Evolutionary conservation across 2,113 vertebrate genomes (phyloP), one percentile per base, ranked within the genome.

Genomic region (Amblyornis subalaris): DNA sequence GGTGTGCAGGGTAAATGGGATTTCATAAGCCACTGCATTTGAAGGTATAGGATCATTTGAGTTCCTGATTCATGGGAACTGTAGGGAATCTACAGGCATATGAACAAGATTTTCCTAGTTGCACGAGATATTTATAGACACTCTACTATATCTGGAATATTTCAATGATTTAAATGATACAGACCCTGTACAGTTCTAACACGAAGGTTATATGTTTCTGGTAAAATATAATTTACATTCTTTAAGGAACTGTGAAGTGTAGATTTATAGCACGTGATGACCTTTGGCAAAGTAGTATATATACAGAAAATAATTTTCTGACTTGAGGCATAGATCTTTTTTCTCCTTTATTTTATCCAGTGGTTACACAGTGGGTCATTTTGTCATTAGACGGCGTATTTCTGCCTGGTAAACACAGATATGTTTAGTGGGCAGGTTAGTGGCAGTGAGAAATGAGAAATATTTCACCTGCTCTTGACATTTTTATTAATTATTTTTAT

Each of bases 401-500:
- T 75, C 72, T 94, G 35, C 74, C 69, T 74, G 55, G 38, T 51
- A 90, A 93, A 77, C 75, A 83, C 33, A 50, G 71, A 36, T n/a
- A 20, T 61, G 20, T 84, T 88, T 47, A 53, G 22, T 17, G 24
- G 36, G 24, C 7, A 50, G 5, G 12, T 85, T 84, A 67, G 44
- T 23, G 22, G 35, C 51, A 35, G 13, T 60, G 55, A 62, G 14
- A 86, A 94, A 74, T 50, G 17, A 81, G 40, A 65, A 81, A 5
- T 73, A 76, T 45, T 67, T 93, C 64, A 77, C 55, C 55, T 47
- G 9, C 31, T 80, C 2, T 78, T 86, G 69, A 38, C 35, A 55
- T 67, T 81, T 51, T 53, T 82, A 54, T 67, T 93, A 69, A 77
- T 93, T 90, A 77, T 23, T 92, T 93, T 92, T 94, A 90, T 10